Conservation (phyloP, 2,113 vertebrate species). For the Himantopus leucocephalus region DNA sequence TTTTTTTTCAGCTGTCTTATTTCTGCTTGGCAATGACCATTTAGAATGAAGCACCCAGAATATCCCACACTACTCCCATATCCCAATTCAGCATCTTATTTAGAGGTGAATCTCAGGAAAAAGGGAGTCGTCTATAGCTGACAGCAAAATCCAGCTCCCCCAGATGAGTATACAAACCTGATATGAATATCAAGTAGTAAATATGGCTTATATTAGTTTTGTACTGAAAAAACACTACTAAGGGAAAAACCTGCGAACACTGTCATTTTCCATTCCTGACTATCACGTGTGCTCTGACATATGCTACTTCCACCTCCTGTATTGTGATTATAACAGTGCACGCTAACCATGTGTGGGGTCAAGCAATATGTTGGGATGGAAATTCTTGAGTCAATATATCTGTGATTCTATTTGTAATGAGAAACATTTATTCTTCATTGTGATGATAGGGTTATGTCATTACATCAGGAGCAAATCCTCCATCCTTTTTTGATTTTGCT, state of each 20-base stretch:
- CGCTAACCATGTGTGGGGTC: rapidly evolving
- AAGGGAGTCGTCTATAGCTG: not conserved
- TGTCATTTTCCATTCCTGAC: not conserved
- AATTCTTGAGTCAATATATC: not conserved
- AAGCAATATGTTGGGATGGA: not conserved
- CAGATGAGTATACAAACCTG: not conserved
- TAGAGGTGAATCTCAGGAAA: not conserved
- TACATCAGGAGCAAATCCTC: not conserved
- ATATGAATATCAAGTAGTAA: not conserved
- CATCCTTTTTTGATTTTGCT: not conserved
- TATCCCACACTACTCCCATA: not conserved
- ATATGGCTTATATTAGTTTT: not conserved
- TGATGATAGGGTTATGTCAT: not conserved
- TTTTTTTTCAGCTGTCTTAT: not conserved
- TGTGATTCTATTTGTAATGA: not conserved
- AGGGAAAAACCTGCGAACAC: not conserved
- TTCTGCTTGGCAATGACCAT: not conserved
- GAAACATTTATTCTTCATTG: not conserved
- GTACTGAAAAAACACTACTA: not conserved
- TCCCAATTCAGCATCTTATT: not conserved
- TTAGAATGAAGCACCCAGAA: not conserved
- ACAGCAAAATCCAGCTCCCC: not conserved
- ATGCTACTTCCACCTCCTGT: not conserved
- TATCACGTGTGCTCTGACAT: not conserved
- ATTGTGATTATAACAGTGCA: not conserved